Conservation (phyloP, 1,140 invertebrate genomes). For the Neodiprion pinetum region DNA sequence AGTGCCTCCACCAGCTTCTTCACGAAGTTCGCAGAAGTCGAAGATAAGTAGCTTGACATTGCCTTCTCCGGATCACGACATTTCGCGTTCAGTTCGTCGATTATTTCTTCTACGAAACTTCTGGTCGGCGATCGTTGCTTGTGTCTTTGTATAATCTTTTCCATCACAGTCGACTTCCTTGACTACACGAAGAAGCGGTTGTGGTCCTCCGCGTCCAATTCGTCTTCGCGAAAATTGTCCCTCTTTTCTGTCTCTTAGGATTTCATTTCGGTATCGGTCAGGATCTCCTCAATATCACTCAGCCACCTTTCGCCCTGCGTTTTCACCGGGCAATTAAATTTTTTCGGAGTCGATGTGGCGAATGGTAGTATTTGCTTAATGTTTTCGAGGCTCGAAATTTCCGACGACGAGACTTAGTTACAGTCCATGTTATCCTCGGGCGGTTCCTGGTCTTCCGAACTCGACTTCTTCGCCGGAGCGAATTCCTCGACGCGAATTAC, state of each 20-base stretch:
- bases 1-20: conserved; percentile 27
- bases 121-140: neutral
- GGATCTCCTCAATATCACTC: too few species aligned
- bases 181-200: neutral
- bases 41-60: neutral
- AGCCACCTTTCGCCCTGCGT: too few species aligned
- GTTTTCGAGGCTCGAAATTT: too few species aligned
- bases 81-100: conserved; percentile 28
- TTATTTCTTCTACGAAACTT: conserved; percentile 22
- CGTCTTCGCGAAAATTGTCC: neutral
- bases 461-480: neutral
- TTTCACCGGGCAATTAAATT: too few species aligned
- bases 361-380: too few species aligned
- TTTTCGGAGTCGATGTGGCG: too few species aligned
- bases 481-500: neutral
- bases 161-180: neutral
- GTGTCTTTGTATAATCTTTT: conserved; percentile 19
- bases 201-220: neutral
- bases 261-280: neutral
- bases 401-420: too few species aligned
- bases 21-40: conserved; percentile 20
- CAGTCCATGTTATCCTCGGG: too few species aligned
- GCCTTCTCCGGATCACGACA: neutral
- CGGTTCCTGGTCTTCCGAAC: too few species aligned
- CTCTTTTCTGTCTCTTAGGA: neutral